Percentiles rank a stretch among this genome's conserved stretches.
These are phyloP conservation scores for Melieria crassipennis DNA, from an alignment of 2,888 invertebrate genomes.

Conservation along the genomic window DNA sequence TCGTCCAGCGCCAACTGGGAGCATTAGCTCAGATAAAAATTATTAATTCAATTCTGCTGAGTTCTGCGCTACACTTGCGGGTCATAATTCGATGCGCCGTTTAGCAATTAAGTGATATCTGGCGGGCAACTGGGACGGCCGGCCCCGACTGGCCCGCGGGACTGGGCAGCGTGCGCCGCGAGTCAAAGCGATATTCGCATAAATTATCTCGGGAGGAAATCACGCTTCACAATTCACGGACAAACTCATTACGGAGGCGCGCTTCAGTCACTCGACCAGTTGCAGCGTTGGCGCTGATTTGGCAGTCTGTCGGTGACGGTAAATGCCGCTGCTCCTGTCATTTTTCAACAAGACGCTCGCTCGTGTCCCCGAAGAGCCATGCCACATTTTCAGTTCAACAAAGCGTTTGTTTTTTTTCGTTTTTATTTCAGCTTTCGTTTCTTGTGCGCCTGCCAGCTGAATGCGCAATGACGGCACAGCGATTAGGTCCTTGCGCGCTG, in stretches of 20 bases:
- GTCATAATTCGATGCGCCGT: slow-evolving; percentile 16
- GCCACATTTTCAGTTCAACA: too few relatives aligned
- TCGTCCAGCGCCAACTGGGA: too few relatives aligned
- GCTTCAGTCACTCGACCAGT: neutral
- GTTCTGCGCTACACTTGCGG: neutral
- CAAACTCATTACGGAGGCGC: slow-evolving; percentile 25
- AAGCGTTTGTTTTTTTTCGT: too few relatives aligned
- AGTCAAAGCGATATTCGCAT: slow-evolving; percentile 11
- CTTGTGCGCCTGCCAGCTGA: too few relatives aligned
- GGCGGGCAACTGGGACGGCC: neutral
- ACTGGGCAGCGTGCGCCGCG: neutral
- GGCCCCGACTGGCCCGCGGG: neutral
- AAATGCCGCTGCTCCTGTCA: too few relatives aligned
- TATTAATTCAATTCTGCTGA: slow-evolving; percentile 11
- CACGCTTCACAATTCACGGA: slow-evolving; percentile 20
- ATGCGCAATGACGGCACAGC: too few relatives aligned
- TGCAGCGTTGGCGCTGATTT: neutral
- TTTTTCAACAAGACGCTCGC: neutral
- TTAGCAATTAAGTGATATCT: slow-evolving; percentile 22
- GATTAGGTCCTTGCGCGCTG: too few relatives aligned
- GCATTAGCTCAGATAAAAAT: slow-evolving; percentile 12
- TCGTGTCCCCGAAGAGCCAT: slow-evolving; percentile 12
- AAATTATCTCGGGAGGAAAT: slow-evolving; percentile 33
- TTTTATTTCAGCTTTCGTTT: too few relatives aligned
- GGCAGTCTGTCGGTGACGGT: neutral